Evolutionary conservation across 2,113 vertebrate genomes (phyloP), one percentile per base, ranked within the genome.

Genomic region (Oreocharis arfaki): DNA sequence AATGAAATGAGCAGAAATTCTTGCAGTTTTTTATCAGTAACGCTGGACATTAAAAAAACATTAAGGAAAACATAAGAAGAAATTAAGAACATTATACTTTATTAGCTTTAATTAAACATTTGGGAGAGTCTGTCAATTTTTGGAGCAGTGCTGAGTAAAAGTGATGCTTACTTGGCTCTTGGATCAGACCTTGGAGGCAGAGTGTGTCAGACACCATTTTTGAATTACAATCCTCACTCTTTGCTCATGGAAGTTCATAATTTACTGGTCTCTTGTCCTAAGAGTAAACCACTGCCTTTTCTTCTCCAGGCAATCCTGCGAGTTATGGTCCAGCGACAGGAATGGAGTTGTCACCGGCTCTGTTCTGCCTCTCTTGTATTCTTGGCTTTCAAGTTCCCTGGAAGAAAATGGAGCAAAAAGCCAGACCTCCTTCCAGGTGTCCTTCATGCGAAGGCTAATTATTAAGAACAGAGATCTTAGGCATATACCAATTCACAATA

Each of bases 61-160:
- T 16, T 50, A 50, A n/a, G 28, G 8, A 81, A 82, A 63, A 46
- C 6, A 32, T 30, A 49, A 57, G 28, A 91, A 76, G 14, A 60
- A 59, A 92, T 67, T 61, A 50, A 57, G 21, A 77, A 30, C 13
- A 61, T 35, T 76, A 33, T 22, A 41, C 47, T 84, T 44, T 46
- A 49, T 63, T 78, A 56, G 21, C 84, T 94, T 96, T 91, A 37
- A 82, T 47, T 81, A 87, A 94, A 67, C 9, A 4, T 60, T 80
- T 83, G 12, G 9, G 18, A 75, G 27, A 84, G 6, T 22, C 24
- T 71, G 52, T 46, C 49, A 82, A 6, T 41, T 87, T 86, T 35
- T 87, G n/a, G n/a, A 89, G 21, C 16, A 69, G 14, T 37, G 22
- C 2, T 79, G 24, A 56, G 11, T 49, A 56, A 35, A 44, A 69